phyloP scores from a whole-genome alignment of 2,888 invertebrate species.

The Callyntrura guangdongensis region DNA sequence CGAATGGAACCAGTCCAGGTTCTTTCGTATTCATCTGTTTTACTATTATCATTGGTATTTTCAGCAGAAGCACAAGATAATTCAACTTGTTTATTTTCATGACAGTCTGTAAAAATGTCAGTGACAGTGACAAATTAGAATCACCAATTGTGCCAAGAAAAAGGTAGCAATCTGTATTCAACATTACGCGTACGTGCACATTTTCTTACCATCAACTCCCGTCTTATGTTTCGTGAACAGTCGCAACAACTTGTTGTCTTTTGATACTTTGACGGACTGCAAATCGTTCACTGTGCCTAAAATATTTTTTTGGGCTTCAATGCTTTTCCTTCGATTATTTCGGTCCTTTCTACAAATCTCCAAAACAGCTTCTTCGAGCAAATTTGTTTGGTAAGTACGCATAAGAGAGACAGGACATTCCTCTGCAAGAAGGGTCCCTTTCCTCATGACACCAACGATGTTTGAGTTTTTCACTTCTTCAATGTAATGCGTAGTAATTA shows the following conservation, averaged over 20 bases:
- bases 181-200: no score
- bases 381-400: neutral
- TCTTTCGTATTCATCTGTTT: neutral
- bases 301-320: neutral
- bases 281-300: neutral
- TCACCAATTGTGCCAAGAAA: no score
- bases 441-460: constrained; percentile 72
- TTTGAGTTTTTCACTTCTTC: constrained; percentile 69
- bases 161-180: no score
- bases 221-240: neutral
- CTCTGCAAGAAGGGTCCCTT: constrained; percentile 71
- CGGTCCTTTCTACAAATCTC: constrained; percentile 52
- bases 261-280: constrained; percentile 25
- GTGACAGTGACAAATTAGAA: neutral
- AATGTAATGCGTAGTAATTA: constrained; percentile 80
- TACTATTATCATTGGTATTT: neutral
- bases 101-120: neutral
- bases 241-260: neutral
- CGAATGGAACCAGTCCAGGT: neutral
- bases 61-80: neutral
- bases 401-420: constrained; percentile 55
- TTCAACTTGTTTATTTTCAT: no score
- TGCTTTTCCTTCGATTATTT: constrained; percentile 28
- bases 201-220: neutral
- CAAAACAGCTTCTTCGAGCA: constrained; percentile 56